Conservation (phyloP, 2,797 vertebrate genomes). For the Brachyrhaphis roseni region DNA sequence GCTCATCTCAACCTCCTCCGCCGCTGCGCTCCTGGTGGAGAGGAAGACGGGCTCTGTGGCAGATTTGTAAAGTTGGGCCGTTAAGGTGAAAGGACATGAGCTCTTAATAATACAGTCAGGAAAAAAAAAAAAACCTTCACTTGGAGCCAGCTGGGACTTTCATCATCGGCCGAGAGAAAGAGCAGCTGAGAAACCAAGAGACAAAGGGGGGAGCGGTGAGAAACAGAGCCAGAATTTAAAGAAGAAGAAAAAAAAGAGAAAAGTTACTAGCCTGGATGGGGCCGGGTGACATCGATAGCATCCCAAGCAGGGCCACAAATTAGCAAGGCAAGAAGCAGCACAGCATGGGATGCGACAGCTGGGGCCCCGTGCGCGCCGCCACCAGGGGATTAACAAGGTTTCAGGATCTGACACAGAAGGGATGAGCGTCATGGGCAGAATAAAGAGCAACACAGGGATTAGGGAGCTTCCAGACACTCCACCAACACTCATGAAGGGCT, state of each 20-base stretch:
- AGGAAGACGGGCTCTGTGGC: slow-evolving; percentile 43
- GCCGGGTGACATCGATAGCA: slow-evolving; percentile 69
- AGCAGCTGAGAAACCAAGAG: slow-evolving; percentile 27
- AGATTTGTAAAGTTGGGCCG: slow-evolving; percentile 54
- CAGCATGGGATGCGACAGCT: slow-evolving; percentile 74
- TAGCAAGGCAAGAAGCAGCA: slow-evolving; percentile 53
- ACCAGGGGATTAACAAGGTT: slow-evolving; percentile 74
- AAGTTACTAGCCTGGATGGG: slow-evolving; percentile 62
- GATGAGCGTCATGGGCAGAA: slow-evolving; percentile 74
- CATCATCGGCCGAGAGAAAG: slow-evolving; percentile 49
- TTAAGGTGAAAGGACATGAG: slow-evolving; percentile 46
- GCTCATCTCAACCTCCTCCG: slow-evolving; percentile 59
- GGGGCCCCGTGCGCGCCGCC: slow-evolving; percentile 59
- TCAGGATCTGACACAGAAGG: slow-evolving; percentile 72
- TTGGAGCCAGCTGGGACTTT: slow-evolving; percentile 61
- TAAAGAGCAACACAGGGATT: slow-evolving; percentile 76
- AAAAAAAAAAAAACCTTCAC: slow-evolving; percentile 55
- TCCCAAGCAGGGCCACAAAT: slow-evolving; percentile 76
- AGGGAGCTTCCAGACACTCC: slow-evolving; percentile 71
- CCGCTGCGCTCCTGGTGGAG: slow-evolving; percentile 38
- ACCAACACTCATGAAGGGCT: slow-evolving; percentile 74
- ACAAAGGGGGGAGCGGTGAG: slow-evolving; percentile 34
- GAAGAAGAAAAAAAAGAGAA: slow-evolving; percentile 31
- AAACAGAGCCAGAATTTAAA: slow-evolving; percentile 29
- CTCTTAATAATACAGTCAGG: slow-evolving; percentile 51